phyloP scores from a whole-genome alignment of 2,888 invertebrate genomes.

The Phyllotreta cruciferae region DNA sequence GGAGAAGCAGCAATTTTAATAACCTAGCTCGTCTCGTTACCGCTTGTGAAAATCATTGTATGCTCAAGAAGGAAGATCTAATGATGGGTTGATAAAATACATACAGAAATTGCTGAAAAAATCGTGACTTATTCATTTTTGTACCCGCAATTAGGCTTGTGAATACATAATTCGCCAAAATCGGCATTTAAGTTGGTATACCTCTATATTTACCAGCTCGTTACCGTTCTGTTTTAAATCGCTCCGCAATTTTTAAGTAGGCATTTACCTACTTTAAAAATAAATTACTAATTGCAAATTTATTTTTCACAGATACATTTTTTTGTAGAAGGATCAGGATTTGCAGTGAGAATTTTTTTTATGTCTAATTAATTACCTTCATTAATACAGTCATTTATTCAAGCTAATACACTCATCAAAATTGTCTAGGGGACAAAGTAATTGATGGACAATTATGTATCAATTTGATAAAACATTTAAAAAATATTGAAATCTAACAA shows the following conservation, averaged over 20 bases:
- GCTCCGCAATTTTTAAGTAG: not conserved
- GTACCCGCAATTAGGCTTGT: slow-evolving; percentile 29
- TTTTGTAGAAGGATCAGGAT: no score
- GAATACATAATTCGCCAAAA: slow-evolving; percentile 32
- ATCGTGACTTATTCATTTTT: slow-evolving; percentile 33
- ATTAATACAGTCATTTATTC: slow-evolving; percentile 6
- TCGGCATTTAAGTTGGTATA: slow-evolving; percentile 9
- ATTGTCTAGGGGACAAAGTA: no score
- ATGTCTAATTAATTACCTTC: no score
- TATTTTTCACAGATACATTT: no score
- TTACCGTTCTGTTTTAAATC: slow-evolving; percentile 18
- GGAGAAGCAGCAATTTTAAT: slow-evolving; percentile 13
- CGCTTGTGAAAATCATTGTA: slow-evolving; percentile 21
- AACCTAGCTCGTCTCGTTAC: slow-evolving; percentile 7
- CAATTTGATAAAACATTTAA: no score
- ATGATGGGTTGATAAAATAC: slow-evolving; percentile 21
- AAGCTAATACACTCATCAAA: no score
- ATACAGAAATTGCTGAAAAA: slow-evolving; percentile 26
- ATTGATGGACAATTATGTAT: no score
- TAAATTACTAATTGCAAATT: no score
- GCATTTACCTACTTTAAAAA: no score
- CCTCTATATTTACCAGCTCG: slow-evolving; percentile 21
- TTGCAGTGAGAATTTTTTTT: no score
- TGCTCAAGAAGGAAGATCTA: slow-evolving; percentile 18
- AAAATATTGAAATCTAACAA: no score